Evolutionary conservation across 2,888 invertebrate genomes (phyloP).

Genomic region (Caenorhabditis sp.): DNA sequence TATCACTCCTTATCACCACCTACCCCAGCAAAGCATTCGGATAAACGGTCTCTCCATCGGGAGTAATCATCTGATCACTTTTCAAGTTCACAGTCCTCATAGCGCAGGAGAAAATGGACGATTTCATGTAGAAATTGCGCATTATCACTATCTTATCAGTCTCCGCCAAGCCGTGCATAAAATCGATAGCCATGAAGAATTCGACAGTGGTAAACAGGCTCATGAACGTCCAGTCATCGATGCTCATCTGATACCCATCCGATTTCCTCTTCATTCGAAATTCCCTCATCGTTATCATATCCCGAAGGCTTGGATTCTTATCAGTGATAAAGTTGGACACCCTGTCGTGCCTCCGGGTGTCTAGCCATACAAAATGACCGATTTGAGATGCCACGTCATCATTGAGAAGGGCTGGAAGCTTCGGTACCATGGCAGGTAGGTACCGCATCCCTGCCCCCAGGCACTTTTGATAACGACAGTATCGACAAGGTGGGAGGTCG

Average conservation of each 20-base stretch:
- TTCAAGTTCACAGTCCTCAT: not conserved
- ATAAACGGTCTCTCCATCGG: not conserved
- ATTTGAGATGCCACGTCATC: not conserved
- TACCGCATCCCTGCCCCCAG: slow-evolving; percentile 22
- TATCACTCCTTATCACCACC: too few relatives aligned
- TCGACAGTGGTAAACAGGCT: slow-evolving; percentile 1
- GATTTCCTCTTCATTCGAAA: not conserved
- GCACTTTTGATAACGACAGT: slow-evolving; percentile 27
- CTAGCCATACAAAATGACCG: not conserved
- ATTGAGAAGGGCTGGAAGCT: not conserved
- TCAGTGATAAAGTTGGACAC: not conserved
- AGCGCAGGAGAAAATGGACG: not conserved
- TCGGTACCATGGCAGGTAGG: not conserved
- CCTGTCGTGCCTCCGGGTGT: not conserved
- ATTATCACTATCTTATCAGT: not conserved
- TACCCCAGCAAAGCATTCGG: not conserved
- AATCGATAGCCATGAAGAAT: not conserved
- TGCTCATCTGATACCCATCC: not conserved
- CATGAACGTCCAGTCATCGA: not conserved
- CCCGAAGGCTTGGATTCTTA: not conserved
- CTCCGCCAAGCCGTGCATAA: not conserved
- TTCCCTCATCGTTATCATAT: not conserved
- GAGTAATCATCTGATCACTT: slow-evolving; percentile 2
- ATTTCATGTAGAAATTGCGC: not conserved
- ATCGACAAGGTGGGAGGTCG: slow-evolving; percentile 19